Evolutionary conservation across 1,140 invertebrate genomes (phyloP).

Genomic region (Maniola jurtina): DNA sequence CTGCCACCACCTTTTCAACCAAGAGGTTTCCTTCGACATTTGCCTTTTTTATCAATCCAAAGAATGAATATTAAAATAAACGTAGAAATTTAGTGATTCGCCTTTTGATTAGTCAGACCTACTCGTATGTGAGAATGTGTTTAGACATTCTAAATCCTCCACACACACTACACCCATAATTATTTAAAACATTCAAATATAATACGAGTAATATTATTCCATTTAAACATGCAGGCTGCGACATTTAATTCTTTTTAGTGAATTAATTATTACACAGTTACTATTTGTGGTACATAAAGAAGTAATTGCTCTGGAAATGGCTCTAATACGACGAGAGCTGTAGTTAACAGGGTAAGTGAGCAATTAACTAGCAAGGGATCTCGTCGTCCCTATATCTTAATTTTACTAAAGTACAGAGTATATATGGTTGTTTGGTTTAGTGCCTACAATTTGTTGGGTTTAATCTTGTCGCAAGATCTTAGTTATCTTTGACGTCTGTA

Average conservation of each 20-base stretch:
- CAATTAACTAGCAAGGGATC: constrained; percentile 18
- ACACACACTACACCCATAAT: too few relatives aligned
- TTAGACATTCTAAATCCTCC: too few relatives aligned
- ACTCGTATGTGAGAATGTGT: too few relatives aligned
- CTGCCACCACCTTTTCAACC: too few relatives aligned
- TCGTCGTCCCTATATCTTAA: constrained; percentile 5
- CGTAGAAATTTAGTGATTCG: too few relatives aligned
- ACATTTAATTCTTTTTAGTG: neutral
- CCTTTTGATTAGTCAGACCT: too few relatives aligned
- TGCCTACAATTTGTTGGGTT: constrained; percentile 28
- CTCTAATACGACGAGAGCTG: constrained; percentile 1
- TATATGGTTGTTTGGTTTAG: constrained; percentile 2
- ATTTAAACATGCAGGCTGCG: neutral
- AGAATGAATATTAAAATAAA: too few relatives aligned
- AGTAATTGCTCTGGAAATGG: constrained; percentile 3
- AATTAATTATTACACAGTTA: neutral
- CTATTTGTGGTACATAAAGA: constrained; percentile 7
- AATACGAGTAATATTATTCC: too few relatives aligned
- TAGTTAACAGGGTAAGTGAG: constrained; percentile 12
- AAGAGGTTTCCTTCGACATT: too few relatives aligned
- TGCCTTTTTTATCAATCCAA: too few relatives aligned
- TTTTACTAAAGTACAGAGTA: constrained; percentile 14
- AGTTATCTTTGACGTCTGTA: constrained; percentile 60
- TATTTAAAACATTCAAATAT: too few relatives aligned
- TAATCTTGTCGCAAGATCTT: constrained; percentile 53